Base-by-base conservation (phyloP, 2,113 vertebrate species). In the Mormoops blainvillei region DNA sequence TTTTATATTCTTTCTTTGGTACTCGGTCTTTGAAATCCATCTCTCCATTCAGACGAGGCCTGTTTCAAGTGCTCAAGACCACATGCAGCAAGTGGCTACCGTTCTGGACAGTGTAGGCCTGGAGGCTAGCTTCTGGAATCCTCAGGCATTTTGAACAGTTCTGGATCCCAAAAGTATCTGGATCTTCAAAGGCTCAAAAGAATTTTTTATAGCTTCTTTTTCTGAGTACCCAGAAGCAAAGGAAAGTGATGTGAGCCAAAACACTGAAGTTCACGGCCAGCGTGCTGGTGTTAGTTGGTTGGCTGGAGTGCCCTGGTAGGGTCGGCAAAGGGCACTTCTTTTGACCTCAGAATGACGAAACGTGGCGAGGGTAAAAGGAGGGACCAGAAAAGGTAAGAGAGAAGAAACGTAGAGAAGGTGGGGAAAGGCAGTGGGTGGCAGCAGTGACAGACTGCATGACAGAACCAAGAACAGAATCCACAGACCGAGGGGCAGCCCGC, bases 1-100 rank as follows among this genome's bases (percentile, higher is more conserved):
- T 78, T 41, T 26, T 5, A 36, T 16, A 13, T 65, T 28, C 8
- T 31, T 28, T 65, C 70, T 33, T 43, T 33, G 4, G 8, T 71
- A 33, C 20, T 45, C 63, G 31, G 86, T 45, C 70, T 91, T 81
- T 95, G 77, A 77, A 91, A 61, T 20, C 65, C 33, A 16, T 45
- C 31, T 50, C 52, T 87, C n/a, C 2, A 0, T 65, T 58, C 0
- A 0, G 5, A 58, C 41, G 3, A 36, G 18, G 70, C 28, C 3
- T 36, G 16, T 33, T n/a, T 41, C 11, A 33, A 22, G 50, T 33
- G 26, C 77, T 54, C 24, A 43, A 18, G 6, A 10, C 54, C 11
- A n/a, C 26, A 3, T 2, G 43, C 22, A 54, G 18, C 73, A 4
- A 1, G 38, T 77, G 26, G 22, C 71, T 45, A 0, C 36, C 33